Evolutionary conservation across 2,888 invertebrate species (phyloP).

Genomic region (Trichacis sp.): DNA sequence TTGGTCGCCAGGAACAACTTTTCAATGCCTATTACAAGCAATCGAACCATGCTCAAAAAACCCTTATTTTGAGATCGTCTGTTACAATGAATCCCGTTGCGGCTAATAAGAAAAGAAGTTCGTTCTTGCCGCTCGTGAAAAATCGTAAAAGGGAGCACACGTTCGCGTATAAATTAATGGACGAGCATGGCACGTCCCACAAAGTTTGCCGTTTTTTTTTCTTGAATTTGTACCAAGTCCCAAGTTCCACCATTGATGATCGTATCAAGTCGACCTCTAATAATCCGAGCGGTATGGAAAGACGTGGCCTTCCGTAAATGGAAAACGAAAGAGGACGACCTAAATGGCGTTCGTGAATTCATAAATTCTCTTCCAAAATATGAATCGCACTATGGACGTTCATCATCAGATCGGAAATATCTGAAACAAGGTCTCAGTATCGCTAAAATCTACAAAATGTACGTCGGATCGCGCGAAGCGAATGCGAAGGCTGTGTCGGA

Average conservation of each 20-base stretch:
- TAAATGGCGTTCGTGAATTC: conserved; percentile 14
- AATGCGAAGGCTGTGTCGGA: conserved; percentile 15
- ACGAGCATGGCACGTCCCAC: conserved; percentile 5
- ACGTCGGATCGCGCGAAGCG: conserved; percentile 16
- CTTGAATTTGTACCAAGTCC: conserved; percentile 8
- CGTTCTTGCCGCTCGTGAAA: background rate
- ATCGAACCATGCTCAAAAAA: conserved; percentile 7
- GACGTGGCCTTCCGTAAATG: conserved; percentile 1
- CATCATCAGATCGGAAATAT: conserved; percentile 19
- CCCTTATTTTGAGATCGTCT: background rate
- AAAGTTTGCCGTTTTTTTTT: conserved; percentile 13
- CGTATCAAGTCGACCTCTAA: conserved; percentile 5
- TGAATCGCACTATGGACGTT: conserved; percentile 20
- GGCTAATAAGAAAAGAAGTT: background rate
- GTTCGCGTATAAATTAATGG: conserved; percentile 9
- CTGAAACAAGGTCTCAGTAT: conserved; percentile 6
- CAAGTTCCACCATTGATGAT: conserved; percentile 9
- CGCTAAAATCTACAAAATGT: conserved; percentile 14
- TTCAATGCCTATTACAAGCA: conserved; percentile 17
- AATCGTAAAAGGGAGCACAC: background rate
- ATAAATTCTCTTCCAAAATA: conserved; percentile 17
- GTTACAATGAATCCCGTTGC: background rate
- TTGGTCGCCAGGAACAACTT: conserved; percentile 12
- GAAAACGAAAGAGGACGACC: conserved; percentile 6
- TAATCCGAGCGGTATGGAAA: conserved; percentile 12